Percentiles rank a stretch among this genome's conserved stretches.
phyloP scores from a whole-genome alignment of 2,797 vertebrate genomes.

The Gymnopithys bicolor region DNA sequence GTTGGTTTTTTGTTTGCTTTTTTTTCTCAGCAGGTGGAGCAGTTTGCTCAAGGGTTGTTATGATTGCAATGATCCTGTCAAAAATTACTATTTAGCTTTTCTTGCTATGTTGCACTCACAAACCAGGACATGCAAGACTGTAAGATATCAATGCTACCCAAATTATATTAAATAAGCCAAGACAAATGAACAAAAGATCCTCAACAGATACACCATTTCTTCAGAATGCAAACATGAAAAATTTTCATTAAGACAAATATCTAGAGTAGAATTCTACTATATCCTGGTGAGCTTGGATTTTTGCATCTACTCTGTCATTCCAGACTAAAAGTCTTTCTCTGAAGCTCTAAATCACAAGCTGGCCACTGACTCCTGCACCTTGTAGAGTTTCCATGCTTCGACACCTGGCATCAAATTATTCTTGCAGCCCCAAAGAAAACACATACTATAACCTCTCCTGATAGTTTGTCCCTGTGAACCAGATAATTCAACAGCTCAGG shows the following conservation, averaged over 20 bases:
- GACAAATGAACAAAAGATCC: neutral
- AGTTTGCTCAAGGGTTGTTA: neutral
- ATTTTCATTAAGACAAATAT: neutral
- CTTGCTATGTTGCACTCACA: neutral
- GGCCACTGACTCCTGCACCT: neutral
- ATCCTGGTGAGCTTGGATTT: neutral
- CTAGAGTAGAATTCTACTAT: neutral
- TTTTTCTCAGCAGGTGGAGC: neutral
- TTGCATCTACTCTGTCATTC: neutral
- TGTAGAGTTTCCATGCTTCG: fast-evolving
- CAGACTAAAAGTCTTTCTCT: neutral
- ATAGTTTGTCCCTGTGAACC: neutral
- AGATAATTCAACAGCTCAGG: neutral
- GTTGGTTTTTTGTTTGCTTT: neutral
- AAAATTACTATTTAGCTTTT: neutral
- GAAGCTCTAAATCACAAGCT: neutral
- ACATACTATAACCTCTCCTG: neutral
- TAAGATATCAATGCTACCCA: neutral
- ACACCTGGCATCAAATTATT: neutral
- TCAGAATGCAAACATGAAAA: neutral
- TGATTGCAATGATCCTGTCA: neutral
- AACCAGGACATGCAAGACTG: neutral
- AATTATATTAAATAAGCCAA: neutral
- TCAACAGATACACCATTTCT: neutral
- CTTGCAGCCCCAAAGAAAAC: neutral